Evolutionary conservation across 2,797 vertebrate species (phyloP), one percentile per base, ranked within the genome.

Genomic region (Acestrorhynchus altus): DNA sequence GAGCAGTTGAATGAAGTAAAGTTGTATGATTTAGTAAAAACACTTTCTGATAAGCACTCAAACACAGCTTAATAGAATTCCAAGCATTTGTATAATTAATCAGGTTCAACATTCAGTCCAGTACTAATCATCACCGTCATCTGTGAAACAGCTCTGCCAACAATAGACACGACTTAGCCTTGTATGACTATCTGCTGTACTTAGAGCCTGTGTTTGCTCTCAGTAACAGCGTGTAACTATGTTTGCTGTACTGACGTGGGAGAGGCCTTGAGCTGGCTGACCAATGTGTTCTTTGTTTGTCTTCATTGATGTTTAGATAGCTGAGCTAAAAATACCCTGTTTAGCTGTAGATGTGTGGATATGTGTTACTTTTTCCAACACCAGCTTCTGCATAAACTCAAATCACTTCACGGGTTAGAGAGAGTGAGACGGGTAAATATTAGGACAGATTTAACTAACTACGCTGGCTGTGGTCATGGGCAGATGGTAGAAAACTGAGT

Each of bases 61-160:
- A n/a, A n/a, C n/a, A n/a, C n/a, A n/a, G n/a, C n/a, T n/a, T n/a
- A n/a, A n/a, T n/a, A n/a, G n/a, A n/a, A 35, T 35, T 35, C 31
- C 31, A 35, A 35, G 6, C 31, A 2, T 35, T 35, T 35, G 31
- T 2, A 35, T 6, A n/a, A n/a, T n/a, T 35, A 2, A 2, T 35
- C 31, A 35, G 2, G 31, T 6, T 35, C 31, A 35, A 35, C 31
- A 35, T 35, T 35, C 31, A 35, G 31, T 35, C 31, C 2, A 6
- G 59, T 0, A 0, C 20, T 76, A 46, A 75, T 0, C 90, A 88
- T 87, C 84, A 73, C 82, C 79, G 12, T 68, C 78, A 78, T 81
- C 44, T 66, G 79, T 78, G 13, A 46, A 42, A 20, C 79, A 72
- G 49, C 71, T 77, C 59, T 83, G 44, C 81, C 80, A 80, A n/a